These are phyloP conservation scores for Myotis planiceps DNA, from an alignment of 2,797 vertebrate species.

Conservation along the genomic window DNA sequence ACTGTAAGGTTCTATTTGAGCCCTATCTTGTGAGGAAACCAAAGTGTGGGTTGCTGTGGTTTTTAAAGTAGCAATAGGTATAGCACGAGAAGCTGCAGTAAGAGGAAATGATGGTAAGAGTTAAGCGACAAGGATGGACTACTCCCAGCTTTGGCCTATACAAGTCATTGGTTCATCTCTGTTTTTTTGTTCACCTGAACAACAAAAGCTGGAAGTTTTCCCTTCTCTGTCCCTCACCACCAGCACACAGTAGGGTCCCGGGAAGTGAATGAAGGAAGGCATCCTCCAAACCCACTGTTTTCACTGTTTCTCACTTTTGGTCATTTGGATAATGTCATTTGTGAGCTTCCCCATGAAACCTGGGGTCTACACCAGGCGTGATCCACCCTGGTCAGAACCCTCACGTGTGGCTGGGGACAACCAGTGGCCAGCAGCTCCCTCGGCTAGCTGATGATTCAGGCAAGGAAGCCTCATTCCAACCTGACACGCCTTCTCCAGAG, in stretches of 20 bases:
- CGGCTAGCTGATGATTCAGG: background rate
- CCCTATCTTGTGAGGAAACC: background rate
- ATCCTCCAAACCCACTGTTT: background rate
- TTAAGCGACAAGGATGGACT: background rate
- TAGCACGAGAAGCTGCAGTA: background rate
- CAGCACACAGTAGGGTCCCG: background rate
- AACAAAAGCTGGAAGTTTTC: background rate
- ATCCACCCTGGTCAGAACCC: background rate
- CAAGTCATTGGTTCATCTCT: background rate
- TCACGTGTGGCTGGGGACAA: background rate
- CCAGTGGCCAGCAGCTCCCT: background rate
- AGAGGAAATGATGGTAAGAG: background rate
- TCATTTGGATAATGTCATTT: background rate
- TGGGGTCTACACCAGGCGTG: background rate
- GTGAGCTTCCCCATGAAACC: background rate
- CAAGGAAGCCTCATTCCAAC: background rate
- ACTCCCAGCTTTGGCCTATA: rapidly evolving
- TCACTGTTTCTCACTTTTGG: background rate
- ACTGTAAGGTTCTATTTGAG: background rate
- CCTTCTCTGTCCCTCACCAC: background rate
- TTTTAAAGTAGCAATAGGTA: background rate
- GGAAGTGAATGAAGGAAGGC: background rate
- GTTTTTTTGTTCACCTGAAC: background rate
- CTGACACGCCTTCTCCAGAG: background rate
- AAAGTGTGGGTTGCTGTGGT: background rate